These are phyloP conservation scores for Gopherus evgoodei DNA, from an alignment of 2,113 vertebrate species.

Conservation along the genomic window DNA sequence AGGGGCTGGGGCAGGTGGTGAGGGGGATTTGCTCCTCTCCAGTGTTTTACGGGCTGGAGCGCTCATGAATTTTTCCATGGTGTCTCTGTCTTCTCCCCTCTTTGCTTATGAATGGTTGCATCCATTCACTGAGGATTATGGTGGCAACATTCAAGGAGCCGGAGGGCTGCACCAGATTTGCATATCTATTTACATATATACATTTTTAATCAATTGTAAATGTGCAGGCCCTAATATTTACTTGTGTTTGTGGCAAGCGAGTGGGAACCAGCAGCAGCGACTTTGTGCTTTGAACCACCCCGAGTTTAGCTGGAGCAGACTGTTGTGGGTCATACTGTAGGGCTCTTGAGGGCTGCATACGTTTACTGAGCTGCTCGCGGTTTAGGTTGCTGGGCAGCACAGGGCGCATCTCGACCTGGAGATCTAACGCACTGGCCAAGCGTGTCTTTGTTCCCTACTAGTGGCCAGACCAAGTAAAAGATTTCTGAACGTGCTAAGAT, in stretches of 20 bases:
- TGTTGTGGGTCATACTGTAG: neutral
- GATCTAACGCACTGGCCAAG: neutral
- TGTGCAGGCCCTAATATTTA: neutral
- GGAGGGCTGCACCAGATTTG: neutral
- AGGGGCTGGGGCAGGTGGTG: neutral
- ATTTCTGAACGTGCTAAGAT: neutral
- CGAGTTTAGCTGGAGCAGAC: neutral
- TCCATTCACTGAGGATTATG: accelerated
- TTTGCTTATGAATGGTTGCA: neutral
- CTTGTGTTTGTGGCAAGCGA: neutral
- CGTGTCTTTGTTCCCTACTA: neutral
- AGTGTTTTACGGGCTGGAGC: neutral
- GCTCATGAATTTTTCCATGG: accelerated
- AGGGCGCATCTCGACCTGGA: neutral
- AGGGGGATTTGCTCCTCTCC: neutral
- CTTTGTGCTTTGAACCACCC: neutral
- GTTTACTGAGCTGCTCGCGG: neutral
- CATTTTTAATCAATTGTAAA: neutral
- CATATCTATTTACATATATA: neutral
- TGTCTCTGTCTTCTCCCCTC: neutral
- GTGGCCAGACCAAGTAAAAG: neutral
- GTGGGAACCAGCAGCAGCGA: neutral
- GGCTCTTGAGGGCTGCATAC: neutral
- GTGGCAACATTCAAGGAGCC: neutral
- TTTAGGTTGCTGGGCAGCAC: neutral